Base-by-base conservation (phyloP, 2,113 vertebrate species). In the Oryzias celebensis region DNA sequence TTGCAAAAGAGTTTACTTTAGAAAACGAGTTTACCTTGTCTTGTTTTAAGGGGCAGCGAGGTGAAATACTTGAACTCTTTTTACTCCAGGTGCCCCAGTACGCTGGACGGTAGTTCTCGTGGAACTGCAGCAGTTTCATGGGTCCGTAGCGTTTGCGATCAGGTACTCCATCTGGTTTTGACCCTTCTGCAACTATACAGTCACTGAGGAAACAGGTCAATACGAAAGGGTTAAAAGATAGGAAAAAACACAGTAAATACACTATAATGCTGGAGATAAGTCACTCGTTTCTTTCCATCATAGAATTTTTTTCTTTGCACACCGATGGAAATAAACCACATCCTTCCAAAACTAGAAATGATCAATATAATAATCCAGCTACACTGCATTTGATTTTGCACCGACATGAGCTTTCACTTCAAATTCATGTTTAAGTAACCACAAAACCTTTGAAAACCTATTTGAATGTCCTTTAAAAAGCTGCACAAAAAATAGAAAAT, bases 1-100 rank as follows among this genome's bases (percentile, higher is more conserved):
- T 7, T 47, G 43, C 16, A 16, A 0, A 49, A 41, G 1, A n/a
- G 1, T 10, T 1, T 7, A 0, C 15, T 43, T 45, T 43, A 5
- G 2, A 23, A 54, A 54, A 16, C 2, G 0, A 12, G 12, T 28
- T 61, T 75, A 98, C 97, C 88, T 74, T 92, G 87, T 99, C 97
- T 74, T 89, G 93, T 31, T 83, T 82, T 73, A 96, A 88, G 0
- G 97, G 97, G n/a, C 90, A 93, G 42, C 95, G 91, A 0, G 96
- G 86, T 0, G 70, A 90, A 75, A 99, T 92, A 23, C 83, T 7
- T 0, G 43, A 5, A 4, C 93, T 95, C 42, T 65, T 94, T 85
- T 94, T 98, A 60, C 94, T 96, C 94, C 96, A 99, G 0, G 97
- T 98, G 14, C 97, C 97, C 96, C 96, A 99, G 89, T 98, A 99